phyloP scores from a whole-genome alignment of 2,797 vertebrate species.

The Lates japonicus region DNA sequence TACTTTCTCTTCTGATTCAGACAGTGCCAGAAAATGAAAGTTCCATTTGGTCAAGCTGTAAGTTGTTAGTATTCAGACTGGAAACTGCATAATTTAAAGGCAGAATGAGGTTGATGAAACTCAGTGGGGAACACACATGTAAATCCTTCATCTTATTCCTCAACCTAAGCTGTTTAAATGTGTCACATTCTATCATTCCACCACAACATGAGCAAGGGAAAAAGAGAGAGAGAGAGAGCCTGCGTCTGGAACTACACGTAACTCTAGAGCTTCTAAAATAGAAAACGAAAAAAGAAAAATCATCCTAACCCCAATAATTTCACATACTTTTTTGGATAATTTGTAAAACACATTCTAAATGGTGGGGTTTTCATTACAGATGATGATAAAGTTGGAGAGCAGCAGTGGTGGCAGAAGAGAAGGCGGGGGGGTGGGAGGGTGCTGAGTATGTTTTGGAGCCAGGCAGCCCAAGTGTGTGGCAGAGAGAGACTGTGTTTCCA shows the following conservation, averaged over 20 bases:
- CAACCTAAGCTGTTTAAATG: slow-evolving; percentile 53
- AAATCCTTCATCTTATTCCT: slow-evolving; percentile 50
- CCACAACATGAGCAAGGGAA: background rate
- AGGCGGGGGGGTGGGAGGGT: background rate
- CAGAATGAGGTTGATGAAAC: slow-evolving; percentile 16
- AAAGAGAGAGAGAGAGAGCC: background rate
- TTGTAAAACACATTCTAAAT: slow-evolving; percentile 80
- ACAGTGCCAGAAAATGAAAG: background rate
- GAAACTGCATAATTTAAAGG: slow-evolving; percentile 35
- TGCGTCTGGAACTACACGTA: slow-evolving; percentile 40
- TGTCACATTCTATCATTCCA: slow-evolving; percentile 56
- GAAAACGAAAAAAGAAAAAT: slow-evolving; percentile 16
- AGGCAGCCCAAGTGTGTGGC: slow-evolving; percentile 70
- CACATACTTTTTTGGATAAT: slow-evolving; percentile 57
- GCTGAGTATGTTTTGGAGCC: slow-evolving; percentile 62
- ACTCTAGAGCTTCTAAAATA: slow-evolving; percentile 45
- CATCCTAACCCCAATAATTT: slow-evolving; percentile 50
- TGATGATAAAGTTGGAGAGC: slow-evolving; percentile 70
- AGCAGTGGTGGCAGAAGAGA: slow-evolving; percentile 45
- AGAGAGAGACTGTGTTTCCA: slow-evolving; percentile 73
- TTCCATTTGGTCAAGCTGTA: background rate
- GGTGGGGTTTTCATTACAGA: slow-evolving; percentile 71
- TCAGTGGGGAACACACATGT: slow-evolving; percentile 30
- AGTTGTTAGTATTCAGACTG: slow-evolving; percentile 1
- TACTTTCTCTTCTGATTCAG: background rate